Conservation (phyloP, 2,797 vertebrate species). For the Kryptopterus vitreolus region DNA sequence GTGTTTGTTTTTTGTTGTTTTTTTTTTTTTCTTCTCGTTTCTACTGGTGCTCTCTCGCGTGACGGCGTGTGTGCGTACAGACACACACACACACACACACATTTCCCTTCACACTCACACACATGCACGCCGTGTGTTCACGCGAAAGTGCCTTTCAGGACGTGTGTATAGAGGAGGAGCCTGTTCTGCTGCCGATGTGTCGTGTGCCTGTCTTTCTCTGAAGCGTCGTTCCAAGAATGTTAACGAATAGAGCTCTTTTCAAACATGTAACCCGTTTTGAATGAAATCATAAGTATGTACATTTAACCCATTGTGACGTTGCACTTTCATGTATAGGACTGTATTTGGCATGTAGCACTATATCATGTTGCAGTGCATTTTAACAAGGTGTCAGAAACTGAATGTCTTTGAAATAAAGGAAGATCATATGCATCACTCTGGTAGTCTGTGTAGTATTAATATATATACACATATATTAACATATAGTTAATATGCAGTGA, state of each 20-base stretch:
- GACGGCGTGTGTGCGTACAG: constrained; percentile 54
- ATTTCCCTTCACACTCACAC: constrained; percentile 6
- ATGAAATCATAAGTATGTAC: constrained; percentile 77
- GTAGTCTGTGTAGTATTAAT: no score
- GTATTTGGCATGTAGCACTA: constrained; percentile 98
- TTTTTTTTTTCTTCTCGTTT: constrained; percentile 16
- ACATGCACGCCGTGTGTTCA: constrained; percentile 62
- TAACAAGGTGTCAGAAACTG: constrained; percentile 83
- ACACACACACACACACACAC: constrained; percentile 21
- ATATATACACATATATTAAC: no score
- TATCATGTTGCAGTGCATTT: constrained; percentile 88
- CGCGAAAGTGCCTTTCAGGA: constrained; percentile 91
- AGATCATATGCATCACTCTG: constrained; percentile 76
- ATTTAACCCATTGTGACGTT: constrained; percentile 94
- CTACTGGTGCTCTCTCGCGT: constrained; percentile 55
- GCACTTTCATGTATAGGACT: constrained; percentile 99
- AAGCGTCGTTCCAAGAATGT: constrained; percentile 52
- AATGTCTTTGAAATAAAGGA: constrained; percentile 97
- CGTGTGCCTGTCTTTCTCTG: constrained; percentile 70
- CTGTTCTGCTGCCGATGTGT: constrained; percentile 60
- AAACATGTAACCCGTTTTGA: constrained; percentile 61
- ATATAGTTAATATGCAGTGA: no score
- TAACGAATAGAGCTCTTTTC: constrained; percentile 52
- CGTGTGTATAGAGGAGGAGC: constrained; percentile 49
- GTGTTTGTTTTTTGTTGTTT: neutral